A percentile compares a stretch with the other conserved stretches of the same genome.
These are phyloP conservation scores for Sitta carolinensis DNA, from an alignment of 2,797 vertebrate species.

Conservation along the genomic window DNA sequence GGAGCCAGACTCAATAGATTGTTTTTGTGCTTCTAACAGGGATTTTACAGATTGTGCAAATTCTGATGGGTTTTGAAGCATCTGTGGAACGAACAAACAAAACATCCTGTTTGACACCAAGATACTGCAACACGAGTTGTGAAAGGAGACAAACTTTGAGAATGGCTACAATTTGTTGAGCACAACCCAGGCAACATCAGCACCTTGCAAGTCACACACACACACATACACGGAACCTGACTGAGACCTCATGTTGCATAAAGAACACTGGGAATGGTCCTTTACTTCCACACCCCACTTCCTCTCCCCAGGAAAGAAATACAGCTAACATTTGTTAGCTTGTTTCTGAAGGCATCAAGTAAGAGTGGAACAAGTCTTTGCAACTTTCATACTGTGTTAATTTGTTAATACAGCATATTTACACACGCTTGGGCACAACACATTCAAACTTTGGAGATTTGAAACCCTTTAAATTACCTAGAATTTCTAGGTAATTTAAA, in stretches of 20 bases:
- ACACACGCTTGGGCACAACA: background rate
- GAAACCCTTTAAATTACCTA: background rate
- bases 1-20: conserved; percentile 94
- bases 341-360: background rate
- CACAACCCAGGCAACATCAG: background rate
- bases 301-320: background rate
- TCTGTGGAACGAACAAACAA: conserved; percentile 76
- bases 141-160: background rate
- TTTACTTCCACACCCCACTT: background rate
- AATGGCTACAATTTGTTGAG: background rate
- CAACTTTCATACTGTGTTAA: background rate
- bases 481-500: background rate
- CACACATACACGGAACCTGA: background rate
- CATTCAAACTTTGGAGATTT: background rate
- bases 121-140: background rate
- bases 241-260: fast-evolving
- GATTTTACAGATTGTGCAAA: conserved; percentile 97
- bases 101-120: background rate
- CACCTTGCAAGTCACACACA: background rate
- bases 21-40: conserved; percentile 97
- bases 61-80: conserved; percentile 98
- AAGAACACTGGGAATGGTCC: background rate
- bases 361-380: background rate
- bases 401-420: background rate
- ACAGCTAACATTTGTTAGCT: background rate